Percentiles rank a stretch among this genome's conserved stretches.
Evolutionary conservation across 2,797 vertebrate genomes (phyloP).

Genomic region (Schizopygopsis malacanthus): DNA sequence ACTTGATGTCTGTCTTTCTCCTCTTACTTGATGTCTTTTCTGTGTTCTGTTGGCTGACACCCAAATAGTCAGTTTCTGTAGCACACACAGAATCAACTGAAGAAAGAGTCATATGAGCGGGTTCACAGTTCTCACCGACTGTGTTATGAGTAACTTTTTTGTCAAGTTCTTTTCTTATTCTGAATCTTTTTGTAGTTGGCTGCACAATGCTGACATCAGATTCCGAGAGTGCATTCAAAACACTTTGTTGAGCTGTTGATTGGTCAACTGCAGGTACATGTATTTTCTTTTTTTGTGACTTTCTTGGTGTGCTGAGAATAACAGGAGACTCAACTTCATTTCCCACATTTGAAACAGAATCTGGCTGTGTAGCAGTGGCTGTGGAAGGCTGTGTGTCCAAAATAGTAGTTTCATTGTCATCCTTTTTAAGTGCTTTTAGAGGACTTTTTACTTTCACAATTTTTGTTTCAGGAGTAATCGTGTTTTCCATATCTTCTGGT

Average conservation of each 20-base stretch:
- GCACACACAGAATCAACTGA: not conserved
- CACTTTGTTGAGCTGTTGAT: not conserved
- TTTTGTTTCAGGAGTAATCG: not conserved
- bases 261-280: not conserved
- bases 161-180: constrained; percentile 1
- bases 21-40: constrained; percentile 4
- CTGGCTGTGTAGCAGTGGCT: not conserved
- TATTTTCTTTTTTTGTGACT: not conserved
- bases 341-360: not conserved
- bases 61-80: constrained; percentile 3
- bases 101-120: not conserved
- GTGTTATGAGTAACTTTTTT: not conserved
- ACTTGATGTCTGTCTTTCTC: not conserved
- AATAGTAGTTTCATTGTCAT: not conserved
- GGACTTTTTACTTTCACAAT: not conserved
- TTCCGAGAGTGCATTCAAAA: not conserved
- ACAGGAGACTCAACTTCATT: not conserved
- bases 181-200: not conserved
- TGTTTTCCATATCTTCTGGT: constrained; percentile 21
- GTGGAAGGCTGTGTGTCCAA: not conserved
- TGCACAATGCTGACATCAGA: not conserved
- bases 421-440: not conserved
- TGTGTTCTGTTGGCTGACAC: not conserved
- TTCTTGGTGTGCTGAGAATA: not conserved
- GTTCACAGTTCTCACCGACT: constrained; percentile 2